A percentile compares a stretch with the other conserved stretches of the same genome.
Evolutionary conservation across 2,888 invertebrate species (phyloP).

Genomic region (Creontiades dilutus): DNA sequence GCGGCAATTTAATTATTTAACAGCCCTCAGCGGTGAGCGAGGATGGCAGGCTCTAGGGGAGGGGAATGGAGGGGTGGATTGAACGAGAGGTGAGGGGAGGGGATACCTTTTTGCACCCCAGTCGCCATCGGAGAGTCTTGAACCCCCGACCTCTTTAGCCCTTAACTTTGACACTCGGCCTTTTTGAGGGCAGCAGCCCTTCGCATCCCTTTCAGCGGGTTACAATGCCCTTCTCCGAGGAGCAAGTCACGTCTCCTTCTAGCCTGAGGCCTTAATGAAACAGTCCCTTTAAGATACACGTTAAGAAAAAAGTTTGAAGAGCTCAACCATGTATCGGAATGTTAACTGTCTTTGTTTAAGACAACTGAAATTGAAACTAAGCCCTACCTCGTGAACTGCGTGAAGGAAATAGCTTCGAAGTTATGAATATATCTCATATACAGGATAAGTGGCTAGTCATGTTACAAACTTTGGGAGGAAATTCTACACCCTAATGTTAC

Average conservation of each 20-base stretch:
- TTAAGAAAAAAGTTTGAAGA: too few species aligned
- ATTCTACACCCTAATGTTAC: too few species aligned
- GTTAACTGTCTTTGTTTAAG: too few species aligned
- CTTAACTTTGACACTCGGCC: neutral
- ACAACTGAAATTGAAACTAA: too few species aligned
- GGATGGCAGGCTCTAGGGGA: too few species aligned
- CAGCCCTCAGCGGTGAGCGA: neutral
- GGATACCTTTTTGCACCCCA: neutral
- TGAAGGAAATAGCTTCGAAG: too few species aligned
- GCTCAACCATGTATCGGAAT: too few species aligned
- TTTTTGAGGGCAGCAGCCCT: neutral
- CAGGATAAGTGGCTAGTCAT: too few species aligned
- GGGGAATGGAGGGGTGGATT: too few species aligned
- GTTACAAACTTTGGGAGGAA: too few species aligned
- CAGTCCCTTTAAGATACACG: neutral
- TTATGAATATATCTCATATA: too few species aligned
- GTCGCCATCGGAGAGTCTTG: neutral
- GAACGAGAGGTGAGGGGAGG: neutral
- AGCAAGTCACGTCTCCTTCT: neutral
- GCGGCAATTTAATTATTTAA: conserved; percentile 24
- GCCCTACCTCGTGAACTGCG: too few species aligned
- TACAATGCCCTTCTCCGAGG: neutral
- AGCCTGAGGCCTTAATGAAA: neutral
- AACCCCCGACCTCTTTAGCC: neutral
- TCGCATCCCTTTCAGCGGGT: neutral